These are phyloP conservation scores for Andrena praecox DNA, from an alignment of 2,888 invertebrate genomes.

Conservation along the genomic window DNA sequence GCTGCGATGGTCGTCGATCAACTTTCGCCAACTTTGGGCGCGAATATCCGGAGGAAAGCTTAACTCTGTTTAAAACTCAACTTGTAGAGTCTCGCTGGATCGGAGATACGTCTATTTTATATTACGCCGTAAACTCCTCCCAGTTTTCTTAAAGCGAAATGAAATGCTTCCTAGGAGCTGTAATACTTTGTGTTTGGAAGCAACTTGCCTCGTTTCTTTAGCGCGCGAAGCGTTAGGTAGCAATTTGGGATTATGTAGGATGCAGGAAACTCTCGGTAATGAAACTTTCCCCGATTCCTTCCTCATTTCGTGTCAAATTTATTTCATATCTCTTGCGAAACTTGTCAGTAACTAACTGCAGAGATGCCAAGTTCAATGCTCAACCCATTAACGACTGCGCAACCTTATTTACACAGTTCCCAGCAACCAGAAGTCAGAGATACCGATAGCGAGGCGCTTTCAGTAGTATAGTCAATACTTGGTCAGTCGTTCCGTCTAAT, in stretches of 20 bases:
- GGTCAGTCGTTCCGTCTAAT: not conserved
- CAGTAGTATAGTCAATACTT: not conserved
- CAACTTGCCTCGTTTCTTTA: not conserved
- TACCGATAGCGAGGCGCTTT: not conserved
- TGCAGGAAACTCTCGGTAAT: not conserved
- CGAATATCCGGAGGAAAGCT: slow-evolving; percentile 17
- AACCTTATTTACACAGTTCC: not conserved
- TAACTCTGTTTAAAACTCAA: slow-evolving; percentile 53
- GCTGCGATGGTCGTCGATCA: slow-evolving; percentile 20
- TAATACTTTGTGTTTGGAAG: not conserved
- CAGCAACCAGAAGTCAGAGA: not conserved
- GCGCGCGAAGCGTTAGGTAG: not conserved
- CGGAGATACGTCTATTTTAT: slow-evolving; percentile 13
- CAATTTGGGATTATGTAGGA: not conserved
- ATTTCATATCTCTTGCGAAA: not conserved
- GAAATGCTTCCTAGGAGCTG: not conserved
- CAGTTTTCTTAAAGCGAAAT: slow-evolving; percentile 17
- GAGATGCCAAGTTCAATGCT: not conserved
- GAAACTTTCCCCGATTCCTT: not conserved
- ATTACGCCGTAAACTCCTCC: slow-evolving; percentile 28
- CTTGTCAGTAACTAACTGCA: not conserved
- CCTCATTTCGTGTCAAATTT: no score
- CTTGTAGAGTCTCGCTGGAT: slow-evolving; percentile 20
- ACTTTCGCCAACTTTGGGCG: slow-evolving; percentile 23
- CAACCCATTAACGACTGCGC: not conserved